phyloP scores from a whole-genome alignment of 1,140 invertebrate species.

The Heliconius hewitsoni region DNA sequence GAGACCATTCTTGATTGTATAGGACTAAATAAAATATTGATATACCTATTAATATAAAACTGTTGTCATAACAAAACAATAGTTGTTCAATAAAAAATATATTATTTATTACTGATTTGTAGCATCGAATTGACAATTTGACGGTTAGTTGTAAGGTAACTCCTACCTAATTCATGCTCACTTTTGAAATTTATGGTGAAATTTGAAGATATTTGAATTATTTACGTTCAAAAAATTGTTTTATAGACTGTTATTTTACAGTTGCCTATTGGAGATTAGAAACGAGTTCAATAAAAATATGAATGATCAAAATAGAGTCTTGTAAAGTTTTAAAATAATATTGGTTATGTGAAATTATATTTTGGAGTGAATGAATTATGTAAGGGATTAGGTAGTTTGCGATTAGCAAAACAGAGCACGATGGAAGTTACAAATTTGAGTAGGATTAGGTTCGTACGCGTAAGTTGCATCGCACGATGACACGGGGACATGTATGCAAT shows the following conservation, averaged over 20 bases:
- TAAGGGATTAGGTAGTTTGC: slow-evolving; percentile 43
- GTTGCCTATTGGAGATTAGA: background rate
- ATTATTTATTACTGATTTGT: slow-evolving; percentile 24
- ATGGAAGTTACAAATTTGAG: slow-evolving; percentile 79
- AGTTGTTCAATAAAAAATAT: background rate
- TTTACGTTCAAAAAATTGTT: too few species aligned
- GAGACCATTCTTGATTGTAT: too few species aligned
- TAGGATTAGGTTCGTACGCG: slow-evolving; percentile 62
- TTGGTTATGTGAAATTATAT: background rate
- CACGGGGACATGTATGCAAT: slow-evolving; percentile 78
- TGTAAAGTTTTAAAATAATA: background rate
- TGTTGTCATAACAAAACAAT: background rate
- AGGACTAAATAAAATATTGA: too few species aligned
- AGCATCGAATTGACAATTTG: slow-evolving; percentile 52
- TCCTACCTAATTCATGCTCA: slow-evolving; percentile 41
- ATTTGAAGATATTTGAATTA: too few species aligned
- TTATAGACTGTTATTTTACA: background rate
- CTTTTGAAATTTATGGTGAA: background rate
- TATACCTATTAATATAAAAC: background rate
- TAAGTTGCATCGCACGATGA: slow-evolving; percentile 55
- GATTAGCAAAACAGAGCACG: slow-evolving; percentile 71
- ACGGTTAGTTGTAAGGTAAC: slow-evolving; percentile 53
- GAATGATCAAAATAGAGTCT: too few species aligned
- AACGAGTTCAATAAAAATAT: background rate
- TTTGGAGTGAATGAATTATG: slow-evolving; percentile 42